These are phyloP conservation scores for Pangasius mekongensis DNA, from an alignment of 2,797 vertebrate species.

Conservation along the genomic window DNA sequence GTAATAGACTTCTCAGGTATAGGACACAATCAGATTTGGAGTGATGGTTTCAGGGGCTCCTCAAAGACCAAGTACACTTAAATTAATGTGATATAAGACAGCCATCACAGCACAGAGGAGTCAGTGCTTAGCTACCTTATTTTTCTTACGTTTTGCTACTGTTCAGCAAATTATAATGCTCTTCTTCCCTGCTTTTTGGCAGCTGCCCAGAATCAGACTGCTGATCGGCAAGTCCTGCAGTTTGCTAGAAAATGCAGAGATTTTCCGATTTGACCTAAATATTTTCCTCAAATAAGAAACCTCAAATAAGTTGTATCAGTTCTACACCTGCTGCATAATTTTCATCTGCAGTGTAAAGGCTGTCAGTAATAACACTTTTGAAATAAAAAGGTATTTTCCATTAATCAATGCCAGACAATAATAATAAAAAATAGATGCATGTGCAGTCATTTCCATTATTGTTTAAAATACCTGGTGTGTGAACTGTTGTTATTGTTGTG, in stretches of 20 bases:
- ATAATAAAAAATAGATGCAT: neutral
- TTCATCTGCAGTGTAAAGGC: neutral
- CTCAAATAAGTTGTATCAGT: neutral
- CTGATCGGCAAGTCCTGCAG: neutral
- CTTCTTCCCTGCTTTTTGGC: neutral
- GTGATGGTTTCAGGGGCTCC: neutral
- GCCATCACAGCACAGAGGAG: too few species aligned
- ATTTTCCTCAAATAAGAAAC: neutral
- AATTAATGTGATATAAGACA: neutral
- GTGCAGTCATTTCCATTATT: too few species aligned
- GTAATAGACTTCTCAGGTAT: neutral
- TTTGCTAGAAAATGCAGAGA: constrained; percentile 9
- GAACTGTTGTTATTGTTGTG: constrained; percentile 91
- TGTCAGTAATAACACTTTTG: neutral
- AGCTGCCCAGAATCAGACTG: neutral
- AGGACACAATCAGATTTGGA: neutral
- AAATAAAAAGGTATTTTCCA: too few species aligned
- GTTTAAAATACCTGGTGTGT: constrained; percentile 81
- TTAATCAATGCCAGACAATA: neutral
- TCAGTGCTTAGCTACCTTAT: neutral
- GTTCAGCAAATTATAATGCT: neutral
- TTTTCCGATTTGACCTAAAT: neutral
- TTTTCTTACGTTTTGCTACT: constrained; percentile 11
- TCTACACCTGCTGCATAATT: neutral
- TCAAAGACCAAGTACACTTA: neutral